Base-by-base conservation (phyloP, 2,888 invertebrate genomes). In the Hololepta plana region DNA sequence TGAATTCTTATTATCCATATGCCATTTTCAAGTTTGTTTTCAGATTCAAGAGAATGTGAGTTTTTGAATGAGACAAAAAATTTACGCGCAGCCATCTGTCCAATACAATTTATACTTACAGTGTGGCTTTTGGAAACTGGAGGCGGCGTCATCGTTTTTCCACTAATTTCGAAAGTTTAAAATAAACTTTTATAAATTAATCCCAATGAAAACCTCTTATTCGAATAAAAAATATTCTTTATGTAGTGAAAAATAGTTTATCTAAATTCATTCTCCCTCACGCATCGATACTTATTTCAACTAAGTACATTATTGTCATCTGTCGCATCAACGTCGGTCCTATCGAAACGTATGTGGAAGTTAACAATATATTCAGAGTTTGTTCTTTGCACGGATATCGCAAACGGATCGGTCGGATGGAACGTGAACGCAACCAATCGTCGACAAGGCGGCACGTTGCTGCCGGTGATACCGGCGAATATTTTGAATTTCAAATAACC, bases 321-420 rank as follows among this genome's bases (percentile, higher is more conserved):
- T 6, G 15, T 26, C n/a, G 23, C 20, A 23, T 32, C 28, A 14
- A 27, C 37, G 14, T 25, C 29, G 7, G 29, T 30, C 13, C 20
- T 29, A 17, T 49, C 49, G 24, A 42, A 41, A 44, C 88, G 64
- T 28, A 95, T 68, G 48, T 95, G 95, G 53, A 95, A 85, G 59
- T 93, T 93, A 24, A 91, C 87, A 32, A 88, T 79, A 51, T 93
- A 95, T 47, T 88, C 88, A 1, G 82, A 71, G 55, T 87, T 82
- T 6, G 87, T 82, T 40, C 91, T 64, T 51, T 95, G 93, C 5
- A 93, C 85, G 44, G 90, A 91, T 36, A 95, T 87, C 5, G 88
- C 82, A 55, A 95, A 88, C 1, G 95, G 95, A 56, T 95, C 91
- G 8, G 75, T 81, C 0, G 95, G 95, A 57, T 95, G 95, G 54